Percentiles rank a stretch among this genome's conserved stretches.
Conservation (phyloP, 2,888 invertebrate species). For the Caenorhabditis doughertyi region DNA sequence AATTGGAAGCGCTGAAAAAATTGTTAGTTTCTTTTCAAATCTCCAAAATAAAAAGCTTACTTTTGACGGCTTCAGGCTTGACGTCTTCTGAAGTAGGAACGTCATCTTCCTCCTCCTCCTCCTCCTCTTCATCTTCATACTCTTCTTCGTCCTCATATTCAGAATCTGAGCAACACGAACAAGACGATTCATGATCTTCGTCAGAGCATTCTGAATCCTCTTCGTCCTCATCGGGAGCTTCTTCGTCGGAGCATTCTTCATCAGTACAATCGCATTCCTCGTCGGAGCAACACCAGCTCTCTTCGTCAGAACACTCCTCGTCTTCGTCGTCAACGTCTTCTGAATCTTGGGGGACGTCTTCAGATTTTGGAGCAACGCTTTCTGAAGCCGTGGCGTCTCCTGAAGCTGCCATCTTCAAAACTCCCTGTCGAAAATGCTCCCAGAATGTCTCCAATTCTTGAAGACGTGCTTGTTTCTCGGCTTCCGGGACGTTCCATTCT, state of each 20-base stretch:
- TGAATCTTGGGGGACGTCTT: background rate
- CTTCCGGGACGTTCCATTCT: too few relatives aligned
- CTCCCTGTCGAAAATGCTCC: too few relatives aligned
- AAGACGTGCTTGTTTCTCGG: too few relatives aligned
- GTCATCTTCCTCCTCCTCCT: background rate
- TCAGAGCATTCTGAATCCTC: conserved; percentile 5
- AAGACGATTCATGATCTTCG: conserved; percentile 12
- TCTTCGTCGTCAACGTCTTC: conserved; percentile 1
- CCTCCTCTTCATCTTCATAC: background rate
- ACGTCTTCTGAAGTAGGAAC: too few relatives aligned
- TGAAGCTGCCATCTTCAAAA: too few relatives aligned
- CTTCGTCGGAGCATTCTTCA: conserved; percentile 3
- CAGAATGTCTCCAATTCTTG: too few relatives aligned
- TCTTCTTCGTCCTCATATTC: conserved; percentile 10
- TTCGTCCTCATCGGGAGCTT: background rate
- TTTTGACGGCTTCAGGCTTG: too few relatives aligned
- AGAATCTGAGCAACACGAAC: too few relatives aligned
- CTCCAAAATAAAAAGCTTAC: too few relatives aligned
- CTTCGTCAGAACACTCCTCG: conserved; percentile 1
- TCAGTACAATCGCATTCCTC: conserved; percentile 6
- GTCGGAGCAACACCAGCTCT: background rate
- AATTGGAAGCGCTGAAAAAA: too few relatives aligned
- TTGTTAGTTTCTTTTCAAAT: too few relatives aligned
- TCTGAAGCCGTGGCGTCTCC: too few relatives aligned
- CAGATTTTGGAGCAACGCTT: background rate